Percentiles rank a stretch among this genome's conserved stretches.
Evolutionary conservation across 2,113 vertebrate species (phyloP).

Genomic region (Sitta europaea): DNA sequence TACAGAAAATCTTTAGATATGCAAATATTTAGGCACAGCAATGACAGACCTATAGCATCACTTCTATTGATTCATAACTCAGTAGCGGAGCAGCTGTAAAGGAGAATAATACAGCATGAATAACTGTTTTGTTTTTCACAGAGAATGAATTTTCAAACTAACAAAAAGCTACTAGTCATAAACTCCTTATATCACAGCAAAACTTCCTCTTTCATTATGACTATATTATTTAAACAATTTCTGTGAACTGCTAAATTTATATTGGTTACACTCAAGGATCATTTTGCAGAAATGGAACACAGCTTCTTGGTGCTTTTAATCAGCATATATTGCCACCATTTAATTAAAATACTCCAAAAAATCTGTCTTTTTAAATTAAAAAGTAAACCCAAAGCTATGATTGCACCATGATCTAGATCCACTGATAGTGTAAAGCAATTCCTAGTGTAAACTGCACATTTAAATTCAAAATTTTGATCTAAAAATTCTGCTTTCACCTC

Average conservation of each 20-base stretch:
- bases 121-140: neutral
- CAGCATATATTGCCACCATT: neutral
- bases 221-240: neutral
- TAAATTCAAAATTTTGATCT: neutral
- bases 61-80: neutral
- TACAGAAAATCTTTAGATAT: neutral
- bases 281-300: neutral
- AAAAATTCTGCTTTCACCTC: neutral
- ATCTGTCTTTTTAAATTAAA: neutral
- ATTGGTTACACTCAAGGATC: neutral
- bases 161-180: neutral
- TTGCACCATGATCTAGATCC: neutral
- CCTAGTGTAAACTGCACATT: neutral
- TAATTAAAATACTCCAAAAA: neutral
- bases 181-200: neutral
- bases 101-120: neutral
- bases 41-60: neutral
- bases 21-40: neutral
- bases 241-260: neutral
- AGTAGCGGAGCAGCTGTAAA: neutral
- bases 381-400: neutral
- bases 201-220: neutral
- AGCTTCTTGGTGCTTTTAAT: neutral
- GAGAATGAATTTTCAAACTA: neutral
- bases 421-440: neutral